Evolutionary conservation across 2,888 invertebrate genomes (phyloP), one percentile per base, ranked within the genome.

Genomic region (Noctua janthe): DNA sequence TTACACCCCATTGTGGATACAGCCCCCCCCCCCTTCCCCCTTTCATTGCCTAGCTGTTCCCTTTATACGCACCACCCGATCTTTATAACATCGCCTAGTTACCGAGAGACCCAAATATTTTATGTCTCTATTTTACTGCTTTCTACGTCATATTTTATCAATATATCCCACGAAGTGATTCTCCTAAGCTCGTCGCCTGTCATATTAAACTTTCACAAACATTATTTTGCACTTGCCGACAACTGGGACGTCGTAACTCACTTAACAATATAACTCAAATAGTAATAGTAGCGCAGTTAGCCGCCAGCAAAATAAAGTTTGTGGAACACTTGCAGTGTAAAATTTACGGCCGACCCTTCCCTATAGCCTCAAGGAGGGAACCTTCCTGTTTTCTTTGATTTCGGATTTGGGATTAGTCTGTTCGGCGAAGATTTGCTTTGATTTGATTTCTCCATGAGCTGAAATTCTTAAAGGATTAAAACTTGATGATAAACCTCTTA

Each of bases 81-180:
- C 81, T 80, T 78, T 84, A 79, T 82, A 84, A 81, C 76, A 39
- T 76, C 73, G 39, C 69, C 71, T 81, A 81, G 85, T 85, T 80
- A 76, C 82, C 23, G 51, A 75, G 76, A 86, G 62, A 76, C 88
- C 84, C 76, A 88, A 88, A 88, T 86, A 73, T 89, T 90, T 88
- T 87, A 90, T 87, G 78, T 84, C 81, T 87, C 66, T 66, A 86
- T 88, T 86, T 88, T 88, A 88, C 81, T 82, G n/a, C 83, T 69
- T 69, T 11, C 69, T 39, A 64, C 77, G 87, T 86, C 84, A 89
- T 90, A 88, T 82, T 90, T 81, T 88, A 88, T 90, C 88, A 88
- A 88, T 88, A 88, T 89, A 89, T 69, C 71, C 83, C 67, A 73
- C 74, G 17, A 76, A 86, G 78, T 77, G 80, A 84, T 87, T 88